Evolutionary conservation across 2,797 vertebrate species (phyloP).

Genomic region (Hemibagrus guttatus): DNA sequence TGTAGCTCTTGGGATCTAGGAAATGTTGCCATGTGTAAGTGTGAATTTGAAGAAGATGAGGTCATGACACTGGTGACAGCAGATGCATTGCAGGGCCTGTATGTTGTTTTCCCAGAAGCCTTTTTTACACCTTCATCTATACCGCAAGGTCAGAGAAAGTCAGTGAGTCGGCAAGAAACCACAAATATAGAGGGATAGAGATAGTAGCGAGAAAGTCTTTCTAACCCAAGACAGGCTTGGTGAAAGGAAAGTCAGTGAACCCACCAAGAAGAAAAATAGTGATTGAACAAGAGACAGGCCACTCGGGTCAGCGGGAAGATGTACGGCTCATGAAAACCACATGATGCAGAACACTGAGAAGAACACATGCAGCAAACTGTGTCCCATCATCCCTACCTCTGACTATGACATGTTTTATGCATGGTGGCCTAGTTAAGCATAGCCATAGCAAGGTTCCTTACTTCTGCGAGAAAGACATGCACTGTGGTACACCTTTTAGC

Average conservation of each 20-base stretch:
- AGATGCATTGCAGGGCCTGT: slow-evolving; percentile 27
- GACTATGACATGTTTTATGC: slow-evolving; percentile 53
- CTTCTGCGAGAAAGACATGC: slow-evolving; percentile 17
- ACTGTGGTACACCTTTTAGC: slow-evolving; percentile 13
- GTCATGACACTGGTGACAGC: slow-evolving; percentile 29
- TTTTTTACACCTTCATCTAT: slow-evolving; percentile 23
- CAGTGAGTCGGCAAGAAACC: slow-evolving; percentile 15
- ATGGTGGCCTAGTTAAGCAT: slow-evolving; percentile 32
- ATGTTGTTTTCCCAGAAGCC: slow-evolving; percentile 43
- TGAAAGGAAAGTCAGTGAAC: slow-evolving; percentile 38
- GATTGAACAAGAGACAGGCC: neutral
- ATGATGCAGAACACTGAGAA: neutral
- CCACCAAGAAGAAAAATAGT: slow-evolving; percentile 32
- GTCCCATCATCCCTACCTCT: slow-evolving; percentile 10
- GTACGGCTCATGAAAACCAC: slow-evolving; percentile 38
- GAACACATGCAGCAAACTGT: slow-evolving; percentile 14
- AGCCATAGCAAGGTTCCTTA: slow-evolving; percentile 28
- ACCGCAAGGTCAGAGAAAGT: slow-evolving; percentile 42
- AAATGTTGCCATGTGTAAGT: slow-evolving; percentile 35
- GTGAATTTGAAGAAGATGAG: slow-evolving; percentile 32
- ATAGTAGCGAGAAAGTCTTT: slow-evolving; percentile 8
- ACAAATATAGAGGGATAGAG: neutral
- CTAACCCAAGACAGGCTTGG: slow-evolving; percentile 5
- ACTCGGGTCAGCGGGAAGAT: slow-evolving; percentile 14
- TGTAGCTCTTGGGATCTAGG: slow-evolving; percentile 30